Evolutionary conservation across 1,140 invertebrate species (phyloP), one percentile per base, ranked within the genome.

Genomic region (Archivesica marissinica): DNA sequence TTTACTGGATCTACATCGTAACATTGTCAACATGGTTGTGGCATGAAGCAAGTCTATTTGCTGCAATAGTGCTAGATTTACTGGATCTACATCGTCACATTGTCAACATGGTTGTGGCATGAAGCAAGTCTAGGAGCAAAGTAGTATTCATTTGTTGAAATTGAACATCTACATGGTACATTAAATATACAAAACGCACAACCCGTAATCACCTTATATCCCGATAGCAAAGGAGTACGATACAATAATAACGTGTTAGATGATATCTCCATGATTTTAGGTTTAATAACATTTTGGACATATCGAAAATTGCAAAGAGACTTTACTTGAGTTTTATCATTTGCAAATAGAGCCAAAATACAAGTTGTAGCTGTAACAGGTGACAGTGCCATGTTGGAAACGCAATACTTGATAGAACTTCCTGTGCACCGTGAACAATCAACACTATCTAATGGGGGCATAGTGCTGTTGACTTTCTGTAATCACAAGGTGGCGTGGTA

Each of bases 131-230:
- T 72, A 35, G 74, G 61, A 2, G 54, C 64, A 44, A 79, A 23
- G 35, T 75, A 87, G 28, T 52, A 52, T 15, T 59, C 66, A 54
- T 79, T 81, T 30, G 86, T 72, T 35, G 86, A 78, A 23, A 87
- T 23, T 35, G 86, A 78, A 74, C 74, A 87, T 35, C n/a, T 56
- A 78, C 86, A 87, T 50, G 74, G 79, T 41, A 87, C 28, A 15
- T 39, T 75, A 44, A 87, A 72, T 30, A 87, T 75, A 79, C 79
- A 87, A 78, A 83, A 87, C 33, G 52, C 72, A 70, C 74, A 85
- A 13, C 82, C 74, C 41, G 44, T 50, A 6, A 85, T 35, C 56
- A 85, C 78, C 41, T 66, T 78, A 35, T 87, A 79, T 23, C 39
- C 30, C 15, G 85, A 75, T 25, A 83, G 7, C 17, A 83, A 35